Percentiles rank a stretch among this genome's conserved stretches.
These are phyloP conservation scores for Paradisaea rubra DNA, from an alignment of 2,113 vertebrate genomes.

Conservation along the genomic window DNA sequence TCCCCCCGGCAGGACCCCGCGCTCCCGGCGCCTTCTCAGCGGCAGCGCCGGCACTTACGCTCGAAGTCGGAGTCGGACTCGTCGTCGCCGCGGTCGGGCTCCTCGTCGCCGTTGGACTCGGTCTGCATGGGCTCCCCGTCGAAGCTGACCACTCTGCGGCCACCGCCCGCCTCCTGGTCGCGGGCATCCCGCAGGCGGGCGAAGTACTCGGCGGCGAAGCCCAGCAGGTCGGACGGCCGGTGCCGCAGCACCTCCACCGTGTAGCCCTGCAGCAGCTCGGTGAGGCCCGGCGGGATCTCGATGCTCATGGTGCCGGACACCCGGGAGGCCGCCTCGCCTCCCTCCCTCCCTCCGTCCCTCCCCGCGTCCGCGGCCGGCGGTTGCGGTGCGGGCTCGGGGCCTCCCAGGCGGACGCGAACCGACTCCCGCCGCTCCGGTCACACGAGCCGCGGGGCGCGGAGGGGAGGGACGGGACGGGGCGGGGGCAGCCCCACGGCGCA, in stretches of 20 bases:
- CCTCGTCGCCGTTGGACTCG: constrained; percentile 85
- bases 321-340: background rate
- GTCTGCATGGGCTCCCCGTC: constrained; percentile 82
- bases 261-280: constrained; percentile 95
- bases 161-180: constrained; percentile 72
- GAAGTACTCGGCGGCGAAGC: constrained; percentile 96
- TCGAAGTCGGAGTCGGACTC: constrained; percentile 87
- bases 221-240: constrained; percentile 88
- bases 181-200: constrained; percentile 83
- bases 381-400: too few species aligned
- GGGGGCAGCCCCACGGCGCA: too few species aligned
- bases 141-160: constrained; percentile 74
- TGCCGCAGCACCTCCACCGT: constrained; percentile 95
- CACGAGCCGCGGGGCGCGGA: too few species aligned
- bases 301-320: constrained; percentile 83
- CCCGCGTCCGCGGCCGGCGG: too few species aligned
- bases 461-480: too few species aligned
- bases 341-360: too few species aligned
- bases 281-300: constrained; percentile 93
- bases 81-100: constrained; percentile 70
- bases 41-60: constrained; percentile 71
- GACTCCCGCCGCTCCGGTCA: too few species aligned
- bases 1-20: background rate
- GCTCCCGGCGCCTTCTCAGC: background rate
- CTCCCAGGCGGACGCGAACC: too few species aligned